Conservation (phyloP, 2,888 invertebrate genomes). For the Marronus borbonicus region DNA sequence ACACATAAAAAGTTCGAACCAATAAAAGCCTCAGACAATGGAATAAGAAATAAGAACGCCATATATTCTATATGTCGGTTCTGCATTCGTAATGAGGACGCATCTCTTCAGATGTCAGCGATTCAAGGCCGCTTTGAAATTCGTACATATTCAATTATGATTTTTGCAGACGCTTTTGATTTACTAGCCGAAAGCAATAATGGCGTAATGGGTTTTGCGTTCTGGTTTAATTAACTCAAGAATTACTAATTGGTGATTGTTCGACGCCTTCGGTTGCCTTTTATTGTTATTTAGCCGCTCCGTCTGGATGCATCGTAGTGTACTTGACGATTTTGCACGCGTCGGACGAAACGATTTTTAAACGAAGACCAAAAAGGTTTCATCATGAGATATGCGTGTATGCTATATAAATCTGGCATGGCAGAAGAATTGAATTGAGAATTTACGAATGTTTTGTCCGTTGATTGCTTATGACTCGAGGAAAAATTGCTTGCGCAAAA, state of each 20-base stretch:
- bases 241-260: constrained; percentile 40
- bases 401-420: not conserved
- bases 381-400: too few relatives aligned
- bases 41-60: constrained; percentile 18
- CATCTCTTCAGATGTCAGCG: constrained; percentile 26
- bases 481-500: too few relatives aligned
- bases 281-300: constrained; percentile 11
- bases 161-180: constrained; percentile 41
- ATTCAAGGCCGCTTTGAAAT: constrained; percentile 39
- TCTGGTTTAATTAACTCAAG: constrained; percentile 36
- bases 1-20: not conserved
- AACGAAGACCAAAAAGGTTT: not conserved
- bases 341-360: not conserved
- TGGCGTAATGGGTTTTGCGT: constrained; percentile 15
- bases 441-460: constrained; percentile 4
- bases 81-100: constrained; percentile 6
- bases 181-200: constrained; percentile 43
- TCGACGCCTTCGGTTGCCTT: constrained; percentile 22
- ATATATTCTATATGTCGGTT: constrained; percentile 4
- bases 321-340: constrained; percentile 16
- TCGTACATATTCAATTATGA: constrained; percentile 43
- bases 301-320: not conserved
- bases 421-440: too few relatives aligned
- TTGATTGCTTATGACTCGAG: not conserved
- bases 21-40: constrained; percentile 24